A percentile compares a stretch with the other conserved stretches of the same genome.
These are phyloP conservation scores for Sesia apiformis DNA, from an alignment of 2,888 invertebrate genomes.

Conservation along the genomic window DNA sequence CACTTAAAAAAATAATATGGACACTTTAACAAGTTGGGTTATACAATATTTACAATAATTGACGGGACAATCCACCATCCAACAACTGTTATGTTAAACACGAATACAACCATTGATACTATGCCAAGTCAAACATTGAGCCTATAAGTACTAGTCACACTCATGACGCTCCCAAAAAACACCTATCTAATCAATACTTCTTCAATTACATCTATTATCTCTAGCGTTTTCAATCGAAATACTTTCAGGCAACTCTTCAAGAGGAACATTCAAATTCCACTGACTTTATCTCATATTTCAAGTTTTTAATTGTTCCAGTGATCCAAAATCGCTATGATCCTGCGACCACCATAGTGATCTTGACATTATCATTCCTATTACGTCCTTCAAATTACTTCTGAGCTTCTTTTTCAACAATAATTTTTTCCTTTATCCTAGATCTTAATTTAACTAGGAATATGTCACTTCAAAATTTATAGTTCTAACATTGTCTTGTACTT, in stretches of 20 bases:
- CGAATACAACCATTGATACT: slow-evolving; percentile 34
- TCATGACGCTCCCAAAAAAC: slow-evolving; percentile 33
- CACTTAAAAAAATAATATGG: slow-evolving; percentile 61
- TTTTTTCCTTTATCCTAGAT: slow-evolving; percentile 15
- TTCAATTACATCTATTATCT: neutral
- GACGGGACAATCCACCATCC: slow-evolving; percentile 50
- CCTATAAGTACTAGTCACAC: slow-evolving; percentile 28
- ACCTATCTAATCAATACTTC: slow-evolving; percentile 22
- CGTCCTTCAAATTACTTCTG: neutral
- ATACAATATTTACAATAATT: slow-evolving; percentile 49
- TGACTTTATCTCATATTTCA: too few relatives aligned
- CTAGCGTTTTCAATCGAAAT: neutral
- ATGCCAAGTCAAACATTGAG: slow-evolving; percentile 33
- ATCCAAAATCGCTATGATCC: too few relatives aligned
- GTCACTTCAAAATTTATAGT: slow-evolving; percentile 25
- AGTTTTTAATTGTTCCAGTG: too few relatives aligned
- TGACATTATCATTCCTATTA: too few relatives aligned
- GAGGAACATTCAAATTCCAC: too few relatives aligned
- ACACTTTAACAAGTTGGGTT: slow-evolving; percentile 42
- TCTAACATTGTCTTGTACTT: slow-evolving; percentile 57
- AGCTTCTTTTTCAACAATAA: neutral
- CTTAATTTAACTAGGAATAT: slow-evolving; percentile 41
- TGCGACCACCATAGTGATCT: neutral
- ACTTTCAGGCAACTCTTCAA: neutral
- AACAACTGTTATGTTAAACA: slow-evolving; percentile 15